Base-by-base conservation (phyloP, 2,797 vertebrate species). In the Podarcis siculus region DNA sequence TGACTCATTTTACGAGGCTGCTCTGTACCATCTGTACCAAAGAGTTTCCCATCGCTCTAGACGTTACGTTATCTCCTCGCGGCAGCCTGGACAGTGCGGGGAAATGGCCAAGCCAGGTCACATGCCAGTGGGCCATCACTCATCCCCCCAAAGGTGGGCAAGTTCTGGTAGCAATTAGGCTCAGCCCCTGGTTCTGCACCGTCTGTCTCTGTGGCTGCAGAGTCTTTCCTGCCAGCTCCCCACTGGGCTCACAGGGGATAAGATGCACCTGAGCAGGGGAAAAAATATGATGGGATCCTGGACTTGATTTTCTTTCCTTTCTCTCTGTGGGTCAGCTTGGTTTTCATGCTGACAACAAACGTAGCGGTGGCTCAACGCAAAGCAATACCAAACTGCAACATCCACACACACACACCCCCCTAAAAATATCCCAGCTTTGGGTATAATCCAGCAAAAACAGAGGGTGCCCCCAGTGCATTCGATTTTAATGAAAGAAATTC, bases 141-240 rank as follows among this genome's bases (percentile, higher is more conserved):
- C 97, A 97, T 96, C 80, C 85, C 72, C 75, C 92, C 95, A 95
- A 92, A 95, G 93, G 95, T 27, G 86, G 95, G 95, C 86, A 96
- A 95, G 94, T 97, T 98, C 97, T 98, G 98, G 95, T 98, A 97
- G 96, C 95, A 97, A 98, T 98, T 98, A 98, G 85, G 75, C 95
- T 95, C 95, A 97, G 89, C 90, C 90, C 95, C 95, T 95, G 95
- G 88, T 98, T 97, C 96, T 97, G 95, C 93, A 95, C 95, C 96
- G 95, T 91, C 90, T 89, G 95, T 97, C 96, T 94, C 94, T 93
- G 94, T 97, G 95, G 95, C 96, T 97, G 96, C 92, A 92, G 96
- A 97, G 96, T 96, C 96, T 97, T 97, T 97, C 96, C 96, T 97
- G 97, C 97, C 96, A 96, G 95, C 95, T 96, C 95, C 97, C 97